Evolutionary conservation across 2,797 vertebrate genomes (phyloP).

Genomic region (Chrysocyon brachyurus): DNA sequence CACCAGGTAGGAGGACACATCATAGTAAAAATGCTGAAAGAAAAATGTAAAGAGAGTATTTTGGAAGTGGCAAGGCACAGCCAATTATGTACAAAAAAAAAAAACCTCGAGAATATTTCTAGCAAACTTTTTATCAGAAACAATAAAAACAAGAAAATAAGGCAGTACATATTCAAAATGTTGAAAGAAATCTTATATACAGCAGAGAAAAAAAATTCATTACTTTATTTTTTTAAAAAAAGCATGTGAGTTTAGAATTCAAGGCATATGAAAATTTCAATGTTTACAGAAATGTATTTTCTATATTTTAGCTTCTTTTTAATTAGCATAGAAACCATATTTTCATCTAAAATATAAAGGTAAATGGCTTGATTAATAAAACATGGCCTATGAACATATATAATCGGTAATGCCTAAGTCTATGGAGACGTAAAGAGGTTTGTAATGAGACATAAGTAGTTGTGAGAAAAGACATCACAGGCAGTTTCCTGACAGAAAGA

Average conservation of each 20-base stretch:
- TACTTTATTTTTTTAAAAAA: not conserved
- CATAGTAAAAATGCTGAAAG: not conserved
- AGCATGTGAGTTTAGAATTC: not conserved
- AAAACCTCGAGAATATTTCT: not conserved
- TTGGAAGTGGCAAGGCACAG: not conserved
- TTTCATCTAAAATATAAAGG: conserved; percentile 74
- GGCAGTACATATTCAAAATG: not conserved
- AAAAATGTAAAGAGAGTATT: not conserved
- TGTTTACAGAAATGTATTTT: not conserved
- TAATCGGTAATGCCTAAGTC: conserved; percentile 64
- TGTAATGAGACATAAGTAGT: conserved; percentile 85
- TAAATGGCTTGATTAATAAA: conserved; percentile 69
- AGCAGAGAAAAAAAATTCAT: not conserved
- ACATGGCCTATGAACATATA: conserved; percentile 73
- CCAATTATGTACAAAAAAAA: not conserved
- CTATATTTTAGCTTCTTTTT: conserved; percentile 11
- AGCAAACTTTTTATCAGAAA: not conserved
- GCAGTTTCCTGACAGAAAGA: conserved; percentile 85
- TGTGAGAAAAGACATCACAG: conserved; percentile 86
- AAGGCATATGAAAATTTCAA: not conserved
- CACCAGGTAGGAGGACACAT: not conserved
- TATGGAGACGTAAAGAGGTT: conserved; percentile 70
- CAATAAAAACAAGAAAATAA: not conserved
- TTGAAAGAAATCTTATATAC: not conserved
- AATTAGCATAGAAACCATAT: conserved; percentile 56